Evolutionary conservation across 2,888 invertebrate species (phyloP).

Genomic region (Dryadula phaetusa): DNA sequence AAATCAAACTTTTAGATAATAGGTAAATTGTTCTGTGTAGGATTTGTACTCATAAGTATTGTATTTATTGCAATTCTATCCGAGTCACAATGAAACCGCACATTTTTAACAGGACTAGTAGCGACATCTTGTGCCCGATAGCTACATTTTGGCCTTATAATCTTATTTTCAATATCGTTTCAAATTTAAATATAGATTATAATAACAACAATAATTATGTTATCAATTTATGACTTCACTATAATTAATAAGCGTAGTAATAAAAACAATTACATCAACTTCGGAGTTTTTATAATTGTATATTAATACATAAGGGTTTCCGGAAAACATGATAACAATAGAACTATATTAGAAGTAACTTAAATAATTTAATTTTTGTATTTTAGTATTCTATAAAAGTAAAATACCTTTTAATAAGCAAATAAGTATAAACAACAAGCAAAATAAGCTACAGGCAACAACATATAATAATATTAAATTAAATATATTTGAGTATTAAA

Average conservation of each 20-base stretch:
- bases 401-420: neutral
- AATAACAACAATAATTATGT: neutral
- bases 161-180: neutral
- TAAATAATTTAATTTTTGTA: neutral
- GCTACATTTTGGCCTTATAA: conserved; percentile 38
- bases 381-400: neutral
- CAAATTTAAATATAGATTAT: conserved; percentile 7
- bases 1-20: too few species aligned
- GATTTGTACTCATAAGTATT: neutral
- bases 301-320: neutral
- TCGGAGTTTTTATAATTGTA: neutral
- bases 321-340: too few species aligned
- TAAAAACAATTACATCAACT: neutral
- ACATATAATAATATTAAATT: neutral
- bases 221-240: conserved; percentile 7
- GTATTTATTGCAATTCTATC: neutral
- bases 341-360: neutral
- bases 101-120: conserved; percentile 15
- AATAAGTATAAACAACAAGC: neutral
- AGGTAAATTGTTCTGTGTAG: too few species aligned
- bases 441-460: neutral
- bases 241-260: conserved; percentile 1
- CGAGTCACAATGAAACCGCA: neutral
- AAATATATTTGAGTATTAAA: neutral
- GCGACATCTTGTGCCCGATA: conserved; percentile 60